A percentile compares a stretch with the other conserved stretches of the same genome.
phyloP scores from a whole-genome alignment of 2,113 vertebrate genomes.

The Eretmochelys imbricata region DNA sequence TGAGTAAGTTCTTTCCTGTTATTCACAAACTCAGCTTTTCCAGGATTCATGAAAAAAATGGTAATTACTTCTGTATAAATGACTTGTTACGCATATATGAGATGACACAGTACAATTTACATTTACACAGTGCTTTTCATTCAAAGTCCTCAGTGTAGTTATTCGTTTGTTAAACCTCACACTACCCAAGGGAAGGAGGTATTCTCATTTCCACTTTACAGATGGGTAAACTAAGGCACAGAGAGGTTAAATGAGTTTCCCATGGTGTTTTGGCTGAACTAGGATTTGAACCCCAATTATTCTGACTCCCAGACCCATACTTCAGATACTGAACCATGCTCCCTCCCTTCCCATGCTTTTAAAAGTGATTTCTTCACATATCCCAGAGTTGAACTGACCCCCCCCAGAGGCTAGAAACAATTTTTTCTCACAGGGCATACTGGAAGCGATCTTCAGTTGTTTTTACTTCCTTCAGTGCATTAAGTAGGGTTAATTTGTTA shows the following conservation, averaged over 20 bases:
- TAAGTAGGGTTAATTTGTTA: neutral
- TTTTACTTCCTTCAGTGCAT: conserved; percentile 18
- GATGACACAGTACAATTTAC: neutral
- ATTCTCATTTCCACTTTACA: neutral
- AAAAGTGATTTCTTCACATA: neutral
- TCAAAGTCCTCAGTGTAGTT: neutral
- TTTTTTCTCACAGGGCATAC: neutral
- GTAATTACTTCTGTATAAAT: neutral
- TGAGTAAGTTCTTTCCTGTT: neutral
- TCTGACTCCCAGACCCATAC: neutral
- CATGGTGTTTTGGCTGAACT: neutral
- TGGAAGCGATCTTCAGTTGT: conserved; percentile 36
- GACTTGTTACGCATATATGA: too few relatives aligned
- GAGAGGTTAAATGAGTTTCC: neutral
- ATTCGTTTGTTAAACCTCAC: accelerated
- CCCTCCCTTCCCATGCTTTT: neutral
- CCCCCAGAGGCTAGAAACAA: neutral
- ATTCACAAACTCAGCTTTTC: accelerated
- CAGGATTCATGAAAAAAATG: neutral
- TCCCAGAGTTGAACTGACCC: neutral
- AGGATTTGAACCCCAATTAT: neutral
- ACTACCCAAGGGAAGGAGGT: accelerated
- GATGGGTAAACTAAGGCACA: neutral
- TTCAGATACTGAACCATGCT: neutral
- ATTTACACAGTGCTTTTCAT: neutral